Evolutionary conservation across 2,797 vertebrate species (phyloP), one percentile per base, ranked within the genome.

Genomic region (Pteropus rufus): DNA sequence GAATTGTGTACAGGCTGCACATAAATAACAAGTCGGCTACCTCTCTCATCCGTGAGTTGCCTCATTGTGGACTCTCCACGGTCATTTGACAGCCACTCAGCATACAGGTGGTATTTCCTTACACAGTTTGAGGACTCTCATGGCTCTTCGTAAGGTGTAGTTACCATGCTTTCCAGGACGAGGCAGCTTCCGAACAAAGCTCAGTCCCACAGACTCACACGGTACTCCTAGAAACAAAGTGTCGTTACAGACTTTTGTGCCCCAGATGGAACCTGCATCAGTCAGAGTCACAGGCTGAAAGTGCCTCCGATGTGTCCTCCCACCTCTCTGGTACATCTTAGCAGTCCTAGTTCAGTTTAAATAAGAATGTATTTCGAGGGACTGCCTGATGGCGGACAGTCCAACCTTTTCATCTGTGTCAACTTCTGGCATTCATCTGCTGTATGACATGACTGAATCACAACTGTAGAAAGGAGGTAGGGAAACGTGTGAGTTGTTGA

Each of bases 381-480:
- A 75, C 2, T 31, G 4, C 15, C 41, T 86, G 34, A 73, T 69
- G 62, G 1, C 16, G 60, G 7, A 24, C 56, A 58, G 3, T n/a
- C 7, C 19, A 81, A 36, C 36, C 41, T 34, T 56, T 29, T 15
- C 9, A 5, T 46, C 3, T 26, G 39, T 36, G 8, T 1, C 26
- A 54, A 11, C 7, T 46, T 14, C 34, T 87, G 7, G 15, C 12
- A 69, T 52, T 76, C 9, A 29, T 70, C 39, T 84, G 39, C 21
- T 80, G 15, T 7, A 23, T 11, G 16, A 16, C 31, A 67, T 15
- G 54, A 65, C 15, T 36, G 31, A 64, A 49, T 18, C 26, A 54
- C 12, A 60, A 2, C 4, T 11, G 44, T 3, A 2, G 24, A 21
- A 39, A 58, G 18, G 3, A 4, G 18, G 0, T 4, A 21, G 1